A percentile compares a stretch with the other conserved stretches of the same genome.
phyloP scores from a whole-genome alignment of 64 coral and sea anemone genomes.

The Anthopleura sola region DNA sequence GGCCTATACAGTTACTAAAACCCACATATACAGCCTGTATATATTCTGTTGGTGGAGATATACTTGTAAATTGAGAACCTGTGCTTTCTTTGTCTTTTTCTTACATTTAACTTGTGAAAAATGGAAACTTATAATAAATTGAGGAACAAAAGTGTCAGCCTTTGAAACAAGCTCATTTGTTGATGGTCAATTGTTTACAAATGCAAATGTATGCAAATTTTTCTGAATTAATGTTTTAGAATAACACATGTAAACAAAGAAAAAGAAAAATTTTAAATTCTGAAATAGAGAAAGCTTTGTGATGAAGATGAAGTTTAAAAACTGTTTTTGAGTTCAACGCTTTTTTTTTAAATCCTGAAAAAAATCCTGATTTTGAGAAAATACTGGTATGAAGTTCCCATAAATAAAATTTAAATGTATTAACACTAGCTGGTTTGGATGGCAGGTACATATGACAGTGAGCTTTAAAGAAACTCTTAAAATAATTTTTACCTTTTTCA shows the following conservation, averaged over 20 bases:
- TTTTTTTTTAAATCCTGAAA: too few species aligned
- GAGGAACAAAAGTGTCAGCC: not conserved
- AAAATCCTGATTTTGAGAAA: too few species aligned
- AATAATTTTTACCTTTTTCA: too few species aligned
- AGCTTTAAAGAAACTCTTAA: too few species aligned
- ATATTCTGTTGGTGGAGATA: not conserved
- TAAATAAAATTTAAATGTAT: not conserved
- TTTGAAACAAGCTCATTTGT: not conserved
- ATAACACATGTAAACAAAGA: not conserved
- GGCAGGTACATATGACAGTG: too few species aligned
- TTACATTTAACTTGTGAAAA: not conserved
- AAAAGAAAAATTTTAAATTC: not conserved
- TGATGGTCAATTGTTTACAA: not conserved
- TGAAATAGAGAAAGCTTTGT: not conserved
- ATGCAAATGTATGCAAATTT: conserved; percentile 20
- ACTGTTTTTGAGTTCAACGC: not conserved
- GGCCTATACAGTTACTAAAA: too few species aligned
- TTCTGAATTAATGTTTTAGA: not conserved
- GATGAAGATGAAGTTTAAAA: not conserved
- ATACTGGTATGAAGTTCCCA: not conserved
- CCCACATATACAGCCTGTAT: too few species aligned
- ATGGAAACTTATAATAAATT: not conserved
- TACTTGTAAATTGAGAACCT: not conserved
- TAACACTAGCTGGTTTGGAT: not conserved
- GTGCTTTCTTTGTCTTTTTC: not conserved